These are phyloP conservation scores for Ochropleura leucogaster DNA, from an alignment of 2,888 invertebrate species.

Conservation along the genomic window DNA sequence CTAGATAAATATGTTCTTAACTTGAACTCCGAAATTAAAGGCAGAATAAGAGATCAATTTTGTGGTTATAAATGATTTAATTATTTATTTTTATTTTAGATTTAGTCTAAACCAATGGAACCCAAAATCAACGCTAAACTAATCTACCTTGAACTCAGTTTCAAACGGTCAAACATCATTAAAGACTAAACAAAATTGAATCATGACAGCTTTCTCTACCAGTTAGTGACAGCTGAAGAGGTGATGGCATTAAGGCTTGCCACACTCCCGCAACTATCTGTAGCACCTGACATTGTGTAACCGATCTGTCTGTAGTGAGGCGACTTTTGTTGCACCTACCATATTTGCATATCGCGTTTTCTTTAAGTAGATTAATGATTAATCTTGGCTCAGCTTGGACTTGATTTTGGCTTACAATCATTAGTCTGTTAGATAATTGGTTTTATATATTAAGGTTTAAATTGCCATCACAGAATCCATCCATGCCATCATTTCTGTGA, in stretches of 20 bases:
- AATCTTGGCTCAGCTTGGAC: not conserved
- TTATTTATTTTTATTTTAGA: too few relatives aligned
- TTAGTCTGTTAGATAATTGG: conserved; percentile 27
- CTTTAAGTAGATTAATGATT: conserved; percentile 57
- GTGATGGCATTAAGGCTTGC: conserved; percentile 76
- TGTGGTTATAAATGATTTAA: too few relatives aligned
- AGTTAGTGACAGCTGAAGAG: conserved; percentile 70
- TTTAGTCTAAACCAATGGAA: conserved; percentile 22
- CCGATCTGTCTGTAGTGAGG: conserved; percentile 25
- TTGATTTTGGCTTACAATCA: conserved; percentile 27
- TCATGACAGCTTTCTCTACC: conserved; percentile 76
- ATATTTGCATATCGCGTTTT: conserved; percentile 63
- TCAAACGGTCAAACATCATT: conserved; percentile 58
- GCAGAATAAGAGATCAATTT: too few relatives aligned
- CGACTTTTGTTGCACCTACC: conserved; percentile 36
- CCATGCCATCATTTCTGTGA: not conserved
- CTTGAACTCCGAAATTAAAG: too few relatives aligned
- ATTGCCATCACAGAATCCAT: not conserved
- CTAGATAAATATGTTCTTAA: too few relatives aligned
- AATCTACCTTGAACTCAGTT: conserved; percentile 43
- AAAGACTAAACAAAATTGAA: conserved; percentile 71
- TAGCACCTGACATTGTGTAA: conserved; percentile 62
- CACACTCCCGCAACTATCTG: conserved; percentile 48
- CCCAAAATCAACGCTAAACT: conserved; percentile 12
- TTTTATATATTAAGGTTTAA: conserved; percentile 1